Evolutionary conservation across 2,797 vertebrate species (phyloP).

Genomic region (Sternotherus odoratus): DNA sequence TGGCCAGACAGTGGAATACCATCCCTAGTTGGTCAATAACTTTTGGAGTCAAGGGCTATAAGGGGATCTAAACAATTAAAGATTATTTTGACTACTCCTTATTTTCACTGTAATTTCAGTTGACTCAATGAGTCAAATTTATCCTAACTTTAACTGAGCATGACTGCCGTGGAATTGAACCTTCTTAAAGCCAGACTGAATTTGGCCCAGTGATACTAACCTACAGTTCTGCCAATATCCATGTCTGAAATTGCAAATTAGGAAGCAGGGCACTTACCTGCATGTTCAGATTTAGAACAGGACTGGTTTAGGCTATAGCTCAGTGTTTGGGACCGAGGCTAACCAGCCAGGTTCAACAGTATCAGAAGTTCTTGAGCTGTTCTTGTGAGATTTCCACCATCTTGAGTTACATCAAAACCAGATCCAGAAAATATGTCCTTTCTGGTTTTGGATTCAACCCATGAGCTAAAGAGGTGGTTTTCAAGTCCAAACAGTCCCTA

Average conservation of each 20-base stretch:
- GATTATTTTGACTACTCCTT: neutral
- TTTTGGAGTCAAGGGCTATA: neutral
- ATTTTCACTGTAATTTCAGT: slow-evolving; percentile 13
- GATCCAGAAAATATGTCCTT: neutral
- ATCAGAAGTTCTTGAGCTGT: neutral
- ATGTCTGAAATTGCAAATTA: neutral
- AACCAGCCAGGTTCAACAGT: neutral
- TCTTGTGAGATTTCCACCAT: neutral
- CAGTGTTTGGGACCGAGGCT: neutral
- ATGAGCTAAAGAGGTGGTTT: neutral
- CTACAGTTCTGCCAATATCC: neutral
- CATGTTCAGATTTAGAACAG: neutral
- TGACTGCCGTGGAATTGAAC: neutral
- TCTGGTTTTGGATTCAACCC: neutral
- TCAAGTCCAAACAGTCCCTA: neutral
- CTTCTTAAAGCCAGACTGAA: neutral
- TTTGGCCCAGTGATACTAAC: neutral
- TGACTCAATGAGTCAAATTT: neutral
- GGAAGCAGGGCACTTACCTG: neutral
- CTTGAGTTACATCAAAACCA: neutral
- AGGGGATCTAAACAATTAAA: neutral
- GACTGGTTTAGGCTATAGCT: neutral
- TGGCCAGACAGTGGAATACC: neutral
- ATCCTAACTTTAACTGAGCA: neutral
- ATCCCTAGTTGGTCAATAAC: neutral